These are phyloP conservation scores for Mnemiopsis leidyi DNA, from an alignment of 37 sponge, comb jelly and placozoan genomes.

Conservation along the genomic window DNA sequence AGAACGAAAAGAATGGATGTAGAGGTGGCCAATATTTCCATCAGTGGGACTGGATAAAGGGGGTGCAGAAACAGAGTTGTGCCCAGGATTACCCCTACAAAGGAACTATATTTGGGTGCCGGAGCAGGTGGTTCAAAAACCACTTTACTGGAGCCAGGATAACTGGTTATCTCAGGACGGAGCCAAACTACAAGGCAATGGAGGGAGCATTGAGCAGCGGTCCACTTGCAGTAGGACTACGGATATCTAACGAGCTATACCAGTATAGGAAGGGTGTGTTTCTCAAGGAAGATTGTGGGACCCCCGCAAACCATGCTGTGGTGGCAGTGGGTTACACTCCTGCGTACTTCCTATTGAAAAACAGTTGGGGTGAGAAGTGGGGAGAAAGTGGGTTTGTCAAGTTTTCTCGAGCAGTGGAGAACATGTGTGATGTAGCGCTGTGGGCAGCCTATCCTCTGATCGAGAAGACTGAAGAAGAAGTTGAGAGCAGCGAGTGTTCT, in stretches of 20 bases:
- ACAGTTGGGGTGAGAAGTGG: slow-evolving; percentile 35
- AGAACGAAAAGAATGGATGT: slow-evolving; percentile 11
- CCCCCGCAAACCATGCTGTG: slow-evolving; percentile 10
- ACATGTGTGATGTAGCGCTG: slow-evolving; percentile 23
- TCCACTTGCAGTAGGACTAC: neutral
- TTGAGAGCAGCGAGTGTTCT: neutral
- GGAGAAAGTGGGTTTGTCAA: slow-evolving; percentile 21
- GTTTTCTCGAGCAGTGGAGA: neutral
- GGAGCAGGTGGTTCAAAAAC: neutral
- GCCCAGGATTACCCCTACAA: neutral
- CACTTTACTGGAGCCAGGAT: neutral
- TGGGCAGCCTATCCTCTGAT: neutral
- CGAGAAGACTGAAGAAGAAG: neutral
- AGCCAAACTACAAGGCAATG: neutral
- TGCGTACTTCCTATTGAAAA: neutral
- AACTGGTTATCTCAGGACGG: neutral
- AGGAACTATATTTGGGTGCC: neutral
- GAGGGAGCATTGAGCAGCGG: neutral
- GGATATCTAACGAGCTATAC: neutral
- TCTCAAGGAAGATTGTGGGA: slow-evolving; percentile 10
- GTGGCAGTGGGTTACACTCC: slow-evolving; percentile 13
- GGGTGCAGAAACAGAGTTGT: neutral
- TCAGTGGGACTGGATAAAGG: slow-evolving; percentile 20
- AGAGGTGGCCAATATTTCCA: slow-evolving; percentile 16
- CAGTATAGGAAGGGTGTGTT: neutral